Evolutionary conservation across 2,888 invertebrate species (phyloP).

Genomic region (Epirrita christyi): DNA sequence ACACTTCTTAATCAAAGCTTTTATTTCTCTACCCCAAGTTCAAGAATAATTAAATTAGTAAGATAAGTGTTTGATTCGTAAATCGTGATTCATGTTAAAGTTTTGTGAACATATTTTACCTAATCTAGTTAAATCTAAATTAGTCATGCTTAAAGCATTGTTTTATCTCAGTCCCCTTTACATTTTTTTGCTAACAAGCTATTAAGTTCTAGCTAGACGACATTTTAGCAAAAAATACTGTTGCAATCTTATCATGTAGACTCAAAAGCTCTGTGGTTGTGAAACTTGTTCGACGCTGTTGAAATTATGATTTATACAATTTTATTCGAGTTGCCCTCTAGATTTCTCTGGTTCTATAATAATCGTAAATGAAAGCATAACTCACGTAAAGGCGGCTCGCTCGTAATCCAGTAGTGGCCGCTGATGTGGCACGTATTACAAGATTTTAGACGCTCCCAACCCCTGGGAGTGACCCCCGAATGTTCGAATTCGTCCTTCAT

Average conservation of each 20-base stretch:
- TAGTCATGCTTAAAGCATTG: constrained; percentile 37
- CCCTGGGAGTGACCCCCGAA: constrained; percentile 65
- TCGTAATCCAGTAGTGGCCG: constrained; percentile 69
- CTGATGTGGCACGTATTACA: constrained; percentile 70
- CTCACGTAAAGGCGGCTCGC: constrained; percentile 61
- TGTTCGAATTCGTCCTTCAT: constrained; percentile 69
- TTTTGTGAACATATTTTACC: constrained; percentile 26
- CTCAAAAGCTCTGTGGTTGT: constrained; percentile 2
- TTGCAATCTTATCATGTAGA: constrained; percentile 26
- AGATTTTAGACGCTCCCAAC: constrained; percentile 63
- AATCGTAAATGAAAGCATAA: constrained; percentile 68
- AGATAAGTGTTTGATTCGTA: constrained; percentile 24
- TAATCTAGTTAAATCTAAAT: constrained; percentile 40
- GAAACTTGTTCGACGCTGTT: constrained; percentile 11
- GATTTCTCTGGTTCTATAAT: constrained; percentile 51
- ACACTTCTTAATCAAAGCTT: constrained; percentile 41
- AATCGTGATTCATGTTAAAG: constrained; percentile 35
- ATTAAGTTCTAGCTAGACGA: constrained; percentile 26
- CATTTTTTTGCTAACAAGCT: constrained; percentile 26
- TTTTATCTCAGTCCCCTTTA: constrained; percentile 26
- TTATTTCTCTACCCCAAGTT: constrained; percentile 26
- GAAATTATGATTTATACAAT: constrained; percentile 25
- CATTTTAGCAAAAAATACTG: constrained; percentile 18
- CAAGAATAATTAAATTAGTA: constrained; percentile 33
- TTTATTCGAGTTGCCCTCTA: constrained; percentile 34